Conservation (phyloP, 2,797 vertebrate genomes). For the Acrocephalus scirpaceus region DNA sequence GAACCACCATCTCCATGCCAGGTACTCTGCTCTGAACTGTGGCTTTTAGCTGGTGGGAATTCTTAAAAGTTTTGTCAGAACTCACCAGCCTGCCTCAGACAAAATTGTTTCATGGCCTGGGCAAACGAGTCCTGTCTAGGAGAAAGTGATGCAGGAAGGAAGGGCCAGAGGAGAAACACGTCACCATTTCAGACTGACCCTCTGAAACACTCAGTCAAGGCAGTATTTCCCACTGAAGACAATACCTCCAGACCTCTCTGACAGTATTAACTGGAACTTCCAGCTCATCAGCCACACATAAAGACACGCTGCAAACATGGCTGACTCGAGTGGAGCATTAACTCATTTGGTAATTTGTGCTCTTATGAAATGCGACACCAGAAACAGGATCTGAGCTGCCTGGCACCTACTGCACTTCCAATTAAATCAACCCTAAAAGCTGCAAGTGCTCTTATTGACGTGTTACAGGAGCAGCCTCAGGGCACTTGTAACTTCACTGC, state of each 20-base stretch:
- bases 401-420: background rate
- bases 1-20: background rate
- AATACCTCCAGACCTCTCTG: background rate
- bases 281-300: slow-evolving; percentile 5
- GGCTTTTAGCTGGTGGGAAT: background rate
- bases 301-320: background rate
- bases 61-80: background rate
- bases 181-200: background rate
- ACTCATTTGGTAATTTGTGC: background rate
- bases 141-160: background rate
- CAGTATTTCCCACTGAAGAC: background rate
- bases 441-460: background rate
- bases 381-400: background rate
- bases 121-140: background rate
- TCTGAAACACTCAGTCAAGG: background rate
- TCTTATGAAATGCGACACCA: slow-evolving; percentile 4
- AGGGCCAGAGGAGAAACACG: background rate
- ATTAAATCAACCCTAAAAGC: background rate
- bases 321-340: background rate
- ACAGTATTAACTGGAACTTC: slow-evolving; percentile 33
- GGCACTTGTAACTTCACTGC: background rate
- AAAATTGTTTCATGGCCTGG: background rate
- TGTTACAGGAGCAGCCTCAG: background rate
- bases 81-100: background rate
- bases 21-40: background rate